Percentiles rank a stretch among this genome's conserved stretches.
Conservation (phyloP, 2,888 invertebrate species). For the Taphrorychus bicolor region DNA sequence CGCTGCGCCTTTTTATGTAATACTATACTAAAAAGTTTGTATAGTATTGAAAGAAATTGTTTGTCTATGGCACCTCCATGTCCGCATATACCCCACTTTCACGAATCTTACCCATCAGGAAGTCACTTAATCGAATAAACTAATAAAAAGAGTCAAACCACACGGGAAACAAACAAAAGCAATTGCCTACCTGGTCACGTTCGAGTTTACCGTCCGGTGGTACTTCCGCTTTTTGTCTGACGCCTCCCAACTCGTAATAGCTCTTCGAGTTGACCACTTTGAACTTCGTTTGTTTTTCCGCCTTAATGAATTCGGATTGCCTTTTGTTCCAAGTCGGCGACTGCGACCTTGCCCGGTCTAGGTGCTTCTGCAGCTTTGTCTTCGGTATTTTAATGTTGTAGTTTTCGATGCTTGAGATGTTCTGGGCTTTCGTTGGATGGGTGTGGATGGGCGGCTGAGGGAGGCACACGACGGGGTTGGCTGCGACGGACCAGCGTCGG, state of each 20-base stretch:
- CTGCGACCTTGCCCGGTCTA: constrained; percentile 57
- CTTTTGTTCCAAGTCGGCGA: constrained; percentile 56
- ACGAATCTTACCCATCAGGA: too few species aligned
- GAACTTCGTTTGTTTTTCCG: constrained; percentile 47
- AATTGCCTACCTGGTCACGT: constrained; percentile 53
- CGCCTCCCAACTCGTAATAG: constrained; percentile 54
- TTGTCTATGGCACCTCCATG: too few species aligned
- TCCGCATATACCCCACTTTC: background rate
- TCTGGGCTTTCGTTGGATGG: constrained; percentile 33
- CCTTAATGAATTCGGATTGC: constrained; percentile 48
- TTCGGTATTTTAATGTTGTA: constrained; percentile 56
- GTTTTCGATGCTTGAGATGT: constrained; percentile 43
- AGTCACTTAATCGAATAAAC: constrained; percentile 9
- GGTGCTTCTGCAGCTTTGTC: constrained; percentile 51
- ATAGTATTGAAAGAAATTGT: too few species aligned
- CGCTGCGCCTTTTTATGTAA: too few species aligned
- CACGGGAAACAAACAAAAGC: constrained; percentile 16
- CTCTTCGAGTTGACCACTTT: constrained; percentile 55
- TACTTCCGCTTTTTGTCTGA: constrained; percentile 55
- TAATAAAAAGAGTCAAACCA: constrained; percentile 10
- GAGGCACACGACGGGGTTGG: constrained; percentile 33
- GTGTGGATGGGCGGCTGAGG: constrained; percentile 23
- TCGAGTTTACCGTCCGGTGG: constrained; percentile 49
- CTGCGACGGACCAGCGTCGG: constrained; percentile 56
- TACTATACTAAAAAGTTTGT: too few species aligned